Evolutionary conservation across 2,797 vertebrate species (phyloP).

Genomic region (Epinephelus coioides): DNA sequence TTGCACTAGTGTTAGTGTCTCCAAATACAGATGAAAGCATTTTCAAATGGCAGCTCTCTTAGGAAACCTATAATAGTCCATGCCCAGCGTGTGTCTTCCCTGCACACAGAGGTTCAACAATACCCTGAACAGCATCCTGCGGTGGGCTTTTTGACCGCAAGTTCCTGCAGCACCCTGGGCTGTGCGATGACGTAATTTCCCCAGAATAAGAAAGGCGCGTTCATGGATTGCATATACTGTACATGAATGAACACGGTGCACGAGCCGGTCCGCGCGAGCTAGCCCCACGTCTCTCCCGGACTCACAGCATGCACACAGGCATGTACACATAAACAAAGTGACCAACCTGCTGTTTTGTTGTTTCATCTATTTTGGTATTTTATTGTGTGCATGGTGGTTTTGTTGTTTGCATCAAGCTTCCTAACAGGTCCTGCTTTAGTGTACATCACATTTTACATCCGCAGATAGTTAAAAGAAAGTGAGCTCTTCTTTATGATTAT

Average conservation of each 20-base stretch:
- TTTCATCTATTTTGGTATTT: neutral
- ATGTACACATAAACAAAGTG: neutral
- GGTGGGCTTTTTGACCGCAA: slow-evolving; percentile 15
- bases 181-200: slow-evolving; percentile 74
- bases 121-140: slow-evolving; percentile 2
- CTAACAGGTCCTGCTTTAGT: neutral
- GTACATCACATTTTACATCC: neutral
- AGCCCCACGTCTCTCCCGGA: neutral
- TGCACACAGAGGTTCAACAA: neutral
- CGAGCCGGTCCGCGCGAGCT: slow-evolving; percentile 35
- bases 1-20: neutral
- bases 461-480: neutral
- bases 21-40: neutral
- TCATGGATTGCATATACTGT: slow-evolving; percentile 51
- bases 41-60: neutral
- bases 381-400: neutral
- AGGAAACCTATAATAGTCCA: neutral
- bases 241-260: slow-evolving; percentile 72
- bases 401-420: neutral
- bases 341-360: neutral
- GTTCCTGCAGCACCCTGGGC: slow-evolving; percentile 40
- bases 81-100: neutral
- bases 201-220: slow-evolving; percentile 65
- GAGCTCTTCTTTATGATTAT: too few relatives aligned
- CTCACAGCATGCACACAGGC: neutral